Conservation (phyloP, 2,888 invertebrate genomes). For the Alsophila aescularia region DNA sequence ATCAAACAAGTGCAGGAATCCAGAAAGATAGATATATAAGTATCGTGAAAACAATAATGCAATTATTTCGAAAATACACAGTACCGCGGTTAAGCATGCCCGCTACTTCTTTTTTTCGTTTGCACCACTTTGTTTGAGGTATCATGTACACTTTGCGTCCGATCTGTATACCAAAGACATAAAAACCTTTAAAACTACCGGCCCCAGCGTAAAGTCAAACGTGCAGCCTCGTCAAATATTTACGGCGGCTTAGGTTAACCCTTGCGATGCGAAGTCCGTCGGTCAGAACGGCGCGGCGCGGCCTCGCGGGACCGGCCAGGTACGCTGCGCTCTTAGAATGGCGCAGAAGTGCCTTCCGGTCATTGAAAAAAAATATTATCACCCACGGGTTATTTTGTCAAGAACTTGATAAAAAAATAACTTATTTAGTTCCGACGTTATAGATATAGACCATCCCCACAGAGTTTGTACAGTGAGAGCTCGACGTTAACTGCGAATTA, state of each 20-base stretch:
- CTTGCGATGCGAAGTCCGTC: slow-evolving; percentile 70
- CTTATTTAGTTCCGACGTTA: too few species aligned
- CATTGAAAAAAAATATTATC: background rate
- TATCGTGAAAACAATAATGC: too few species aligned
- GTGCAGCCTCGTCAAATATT: slow-evolving; percentile 74
- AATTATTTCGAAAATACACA: too few species aligned
- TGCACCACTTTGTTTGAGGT: too few species aligned
- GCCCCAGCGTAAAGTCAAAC: slow-evolving; percentile 38
- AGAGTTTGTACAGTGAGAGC: too few species aligned
- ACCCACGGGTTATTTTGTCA: too few species aligned
- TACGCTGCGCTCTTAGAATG: slow-evolving; percentile 49
- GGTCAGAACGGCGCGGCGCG: slow-evolving; percentile 68
- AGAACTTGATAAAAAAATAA: background rate
- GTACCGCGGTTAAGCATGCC: too few species aligned
- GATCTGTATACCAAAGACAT: slow-evolving; percentile 22
- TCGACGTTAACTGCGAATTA: too few species aligned
- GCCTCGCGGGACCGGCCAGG: slow-evolving; percentile 75
- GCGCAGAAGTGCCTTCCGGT: slow-evolving; percentile 28
- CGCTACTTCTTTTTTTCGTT: too few species aligned
- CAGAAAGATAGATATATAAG: too few species aligned
- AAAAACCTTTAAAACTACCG: slow-evolving; percentile 40
- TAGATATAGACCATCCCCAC: too few species aligned
- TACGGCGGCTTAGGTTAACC: slow-evolving; percentile 81
- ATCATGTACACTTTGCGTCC: background rate
- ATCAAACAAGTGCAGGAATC: too few species aligned